Base-by-base conservation (phyloP, 2,113 vertebrate genomes). In the Oryzias woworae region DNA sequence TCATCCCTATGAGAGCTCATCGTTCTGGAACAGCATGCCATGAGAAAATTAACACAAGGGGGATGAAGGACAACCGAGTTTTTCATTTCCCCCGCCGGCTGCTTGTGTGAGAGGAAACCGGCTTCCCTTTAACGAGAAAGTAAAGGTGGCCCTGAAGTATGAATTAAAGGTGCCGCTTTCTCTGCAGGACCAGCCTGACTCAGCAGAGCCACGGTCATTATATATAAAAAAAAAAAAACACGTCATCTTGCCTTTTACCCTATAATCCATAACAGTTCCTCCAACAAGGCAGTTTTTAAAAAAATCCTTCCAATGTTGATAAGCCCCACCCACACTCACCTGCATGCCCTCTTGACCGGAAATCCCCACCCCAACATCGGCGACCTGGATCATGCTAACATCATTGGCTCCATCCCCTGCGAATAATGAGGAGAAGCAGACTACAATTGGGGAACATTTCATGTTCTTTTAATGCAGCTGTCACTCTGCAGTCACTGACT, bases 311-410 rank as follows among this genome's bases (percentile, higher is more conserved):
- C 16, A 12, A 15, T 10, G 31, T 4, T 3, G 4, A 5, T 41
- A 36, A 4, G 26, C 51, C 43, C 16, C 31, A 6, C 53, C 54
- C 18, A 45, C 61, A 22, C 71, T 92, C 90, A 98, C 97, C 96
- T 99, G 97, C 96, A 98, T 98, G 83, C 97, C 97, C 76, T 98
- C 97, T 86, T 98, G 97, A 79, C 97, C 97, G 0, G 95, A 98
- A 81, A 99, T 98, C 22, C 97, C 97, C 71, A 98, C 97, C 0
- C 97, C 97, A 51, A 99, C 95, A 48, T 98, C 97, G 6, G 97
- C 97, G 17, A 98, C 95, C 87, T 99, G 97, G 85, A 99, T 98
- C 97, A 98, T 98, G 88, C 97, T 98, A 89, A 99, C 97, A 43
- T 99, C 97, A 62, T 99, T 99, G 76, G 96, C 97, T 62, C 97